Evolutionary conservation across 2,113 vertebrate genomes (phyloP).

Genomic region (Centropus bengalensis): DNA sequence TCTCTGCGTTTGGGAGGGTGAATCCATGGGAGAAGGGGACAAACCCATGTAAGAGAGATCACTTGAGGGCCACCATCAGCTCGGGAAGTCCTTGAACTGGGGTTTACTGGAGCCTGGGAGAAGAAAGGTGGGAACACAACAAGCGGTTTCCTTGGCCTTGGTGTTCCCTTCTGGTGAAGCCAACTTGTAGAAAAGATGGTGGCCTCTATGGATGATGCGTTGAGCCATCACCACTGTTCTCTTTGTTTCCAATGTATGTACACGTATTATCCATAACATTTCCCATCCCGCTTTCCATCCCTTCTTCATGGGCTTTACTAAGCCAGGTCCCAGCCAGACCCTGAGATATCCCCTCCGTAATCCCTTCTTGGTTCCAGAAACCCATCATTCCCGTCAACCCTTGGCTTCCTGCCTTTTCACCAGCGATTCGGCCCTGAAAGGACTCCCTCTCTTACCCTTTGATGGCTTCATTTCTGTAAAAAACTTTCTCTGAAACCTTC

Average conservation of each 20-base stretch:
- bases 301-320: background rate
- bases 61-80: fast-evolving
- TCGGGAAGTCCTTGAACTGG: background rate
- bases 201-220: background rate
- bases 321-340: background rate
- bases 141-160: background rate
- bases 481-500: background rate
- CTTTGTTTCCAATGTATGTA: fast-evolving
- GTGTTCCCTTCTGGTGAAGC: background rate
- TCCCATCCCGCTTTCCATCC: fast-evolving
- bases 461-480: background rate
- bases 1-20: fast-evolving
- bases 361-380: background rate
- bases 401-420: background rate
- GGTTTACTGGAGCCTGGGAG: too few relatives aligned
- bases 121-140: background rate
- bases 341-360: background rate
- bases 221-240: background rate
- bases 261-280: fast-evolving
- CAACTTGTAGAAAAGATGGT: fast-evolving
- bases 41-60: fast-evolving
- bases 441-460: background rate
- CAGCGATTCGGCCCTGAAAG: background rate
- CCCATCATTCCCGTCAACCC: background rate
- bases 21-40: background rate